A percentile compares a stretch with the other conserved stretches of the same genome.
phyloP scores from a whole-genome alignment of 2,888 invertebrate species.

The Gymnoscelis rufifasciata region DNA sequence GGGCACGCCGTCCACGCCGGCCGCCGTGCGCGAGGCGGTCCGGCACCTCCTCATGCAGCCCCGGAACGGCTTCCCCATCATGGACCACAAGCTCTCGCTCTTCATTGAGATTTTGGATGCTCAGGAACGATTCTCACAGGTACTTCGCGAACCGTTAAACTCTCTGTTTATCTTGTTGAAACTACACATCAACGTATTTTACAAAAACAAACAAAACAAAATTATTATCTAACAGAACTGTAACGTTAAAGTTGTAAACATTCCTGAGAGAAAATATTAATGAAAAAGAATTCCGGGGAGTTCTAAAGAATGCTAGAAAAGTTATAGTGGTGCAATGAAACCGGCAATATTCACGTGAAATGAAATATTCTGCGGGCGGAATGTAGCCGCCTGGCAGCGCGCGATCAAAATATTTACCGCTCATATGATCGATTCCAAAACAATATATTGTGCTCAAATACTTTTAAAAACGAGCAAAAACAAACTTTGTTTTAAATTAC shows the following conservation, averaged over 20 bases:
- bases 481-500: not conserved
- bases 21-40: conserved; percentile 84
- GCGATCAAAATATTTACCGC: not conserved
- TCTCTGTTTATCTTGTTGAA: too few relatives aligned
- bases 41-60: conserved; percentile 84
- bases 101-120: conserved; percentile 91
- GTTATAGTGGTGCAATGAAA: conserved; percentile 10
- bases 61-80: conserved; percentile 85
- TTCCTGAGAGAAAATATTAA: not conserved
- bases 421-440: not conserved
- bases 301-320: conserved; percentile 4
- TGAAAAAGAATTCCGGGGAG: not conserved
- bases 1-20: conserved; percentile 77
- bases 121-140: conserved; percentile 90
- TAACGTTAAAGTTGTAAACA: not conserved
- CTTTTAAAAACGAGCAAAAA: not conserved
- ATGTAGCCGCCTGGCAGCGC: not conserved
- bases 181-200: too few relatives aligned
- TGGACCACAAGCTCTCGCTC: conserved; percentile 87
- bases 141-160: too few relatives aligned
- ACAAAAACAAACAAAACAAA: too few relatives aligned
- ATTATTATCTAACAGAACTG: not conserved
- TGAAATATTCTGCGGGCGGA: conserved; percentile 2
- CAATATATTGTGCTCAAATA: not conserved
- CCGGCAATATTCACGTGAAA: conserved; percentile 3